Evolutionary conservation across 2,113 vertebrate genomes (phyloP).

Genomic region (Dendropsophus ebraccatus): DNA sequence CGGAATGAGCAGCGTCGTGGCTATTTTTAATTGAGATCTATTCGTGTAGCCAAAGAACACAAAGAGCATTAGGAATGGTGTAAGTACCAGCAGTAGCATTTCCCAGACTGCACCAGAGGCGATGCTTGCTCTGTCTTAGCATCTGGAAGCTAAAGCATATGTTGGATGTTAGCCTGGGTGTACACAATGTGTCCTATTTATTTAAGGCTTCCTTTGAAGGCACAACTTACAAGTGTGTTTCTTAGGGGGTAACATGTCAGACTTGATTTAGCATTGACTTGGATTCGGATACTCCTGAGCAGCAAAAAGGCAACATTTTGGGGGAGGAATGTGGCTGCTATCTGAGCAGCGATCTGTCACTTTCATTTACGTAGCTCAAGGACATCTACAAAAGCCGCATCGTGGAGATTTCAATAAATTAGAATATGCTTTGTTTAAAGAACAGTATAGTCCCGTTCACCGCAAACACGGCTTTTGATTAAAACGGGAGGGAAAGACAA

Average conservation of each 20-base stretch:
- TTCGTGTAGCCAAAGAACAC: conserved; percentile 41
- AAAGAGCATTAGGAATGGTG: conserved; percentile 63
- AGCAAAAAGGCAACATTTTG: conserved; percentile 88
- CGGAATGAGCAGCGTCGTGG: conserved; percentile 4
- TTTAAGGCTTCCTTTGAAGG: conserved; percentile 91
- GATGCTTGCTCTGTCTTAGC: conserved; percentile 82
- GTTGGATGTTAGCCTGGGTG: conserved; percentile 96
- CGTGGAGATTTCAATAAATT: conserved; percentile 56
- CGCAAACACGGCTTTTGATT: neutral
- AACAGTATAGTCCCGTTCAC: conserved; percentile 57
- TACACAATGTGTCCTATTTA: conserved; percentile 97
- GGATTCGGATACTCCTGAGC: conserved; percentile 87
- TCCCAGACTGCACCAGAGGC: conserved; percentile 82
- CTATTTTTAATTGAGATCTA: neutral
- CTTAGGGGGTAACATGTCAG: conserved; percentile 98
- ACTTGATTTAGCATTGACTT: conserved; percentile 91
- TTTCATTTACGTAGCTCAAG: conserved; percentile 83
- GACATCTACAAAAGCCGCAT: conserved; percentile 70
- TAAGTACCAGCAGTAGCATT: conserved; percentile 74
- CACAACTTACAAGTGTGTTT: conserved; percentile 95
- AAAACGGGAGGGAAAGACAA: neutral
- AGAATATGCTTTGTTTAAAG: conserved; percentile 55
- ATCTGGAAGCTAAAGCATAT: conserved; percentile 93
- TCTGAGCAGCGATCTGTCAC: conserved; percentile 93
- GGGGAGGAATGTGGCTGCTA: conserved; percentile 80